Evolutionary conservation across 2,797 vertebrate genomes (phyloP).

Genomic region (Poecilia picta): DNA sequence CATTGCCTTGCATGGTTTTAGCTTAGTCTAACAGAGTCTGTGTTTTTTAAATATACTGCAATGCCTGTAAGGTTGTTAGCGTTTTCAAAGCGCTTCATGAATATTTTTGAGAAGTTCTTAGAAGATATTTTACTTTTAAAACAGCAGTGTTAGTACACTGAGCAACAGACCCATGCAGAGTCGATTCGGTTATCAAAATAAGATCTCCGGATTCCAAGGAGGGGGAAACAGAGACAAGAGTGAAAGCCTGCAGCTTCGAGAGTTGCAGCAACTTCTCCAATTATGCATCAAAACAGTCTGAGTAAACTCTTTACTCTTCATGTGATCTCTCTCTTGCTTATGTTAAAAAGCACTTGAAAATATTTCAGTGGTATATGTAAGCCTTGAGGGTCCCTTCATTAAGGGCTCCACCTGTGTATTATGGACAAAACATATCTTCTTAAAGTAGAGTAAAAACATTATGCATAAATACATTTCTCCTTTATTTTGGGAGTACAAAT

Average conservation of each 20-base stretch:
- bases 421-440: not conserved
- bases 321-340: constrained; percentile 54
- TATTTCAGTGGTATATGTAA: constrained; percentile 33
- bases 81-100: constrained; percentile 29
- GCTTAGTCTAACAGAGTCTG: constrained; percentile 43
- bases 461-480: not conserved
- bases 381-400: not conserved
- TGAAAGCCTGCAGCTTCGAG: constrained; percentile 51
- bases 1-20: constrained; percentile 48
- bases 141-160: constrained; percentile 36
- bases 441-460: not conserved
- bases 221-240: constrained; percentile 17
- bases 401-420: not conserved
- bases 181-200: constrained; percentile 51
- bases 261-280: constrained; percentile 63
- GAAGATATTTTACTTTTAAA: constrained; percentile 31
- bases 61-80: constrained; percentile 52
- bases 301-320: constrained; percentile 66
- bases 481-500: not conserved
- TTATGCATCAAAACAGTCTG: constrained; percentile 68
- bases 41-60: constrained; percentile 55
- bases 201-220: constrained; percentile 49
- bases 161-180: constrained; percentile 1
- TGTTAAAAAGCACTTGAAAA: constrained; percentile 51
- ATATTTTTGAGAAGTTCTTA: constrained; percentile 29